A percentile compares a stretch with the other conserved stretches of the same genome.
These are phyloP conservation scores for Magallana ariakensis DNA, from an alignment of 1,140 invertebrate genomes.

Conservation along the genomic window DNA sequence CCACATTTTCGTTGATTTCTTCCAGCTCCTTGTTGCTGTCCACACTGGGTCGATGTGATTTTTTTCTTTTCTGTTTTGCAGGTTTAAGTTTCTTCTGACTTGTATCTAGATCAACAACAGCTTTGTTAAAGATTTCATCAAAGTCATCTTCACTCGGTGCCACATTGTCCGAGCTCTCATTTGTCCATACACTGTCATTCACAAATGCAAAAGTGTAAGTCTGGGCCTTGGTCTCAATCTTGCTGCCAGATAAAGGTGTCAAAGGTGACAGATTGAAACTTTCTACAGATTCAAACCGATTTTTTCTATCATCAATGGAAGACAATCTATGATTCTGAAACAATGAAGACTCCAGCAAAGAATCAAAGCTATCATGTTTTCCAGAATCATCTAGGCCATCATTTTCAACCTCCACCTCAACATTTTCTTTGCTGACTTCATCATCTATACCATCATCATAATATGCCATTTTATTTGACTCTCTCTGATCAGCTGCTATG, in stretches of 20 bases:
- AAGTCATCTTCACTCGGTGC: constrained; percentile 45
- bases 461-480: background rate
- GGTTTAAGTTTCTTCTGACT: constrained; percentile 1
- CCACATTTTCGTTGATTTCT: background rate
- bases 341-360: constrained; percentile 18
- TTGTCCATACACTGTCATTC: constrained; percentile 18
- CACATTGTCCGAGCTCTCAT: background rate
- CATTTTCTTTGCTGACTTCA: background rate
- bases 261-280: constrained; percentile 20
- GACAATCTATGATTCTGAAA: constrained; percentile 28
- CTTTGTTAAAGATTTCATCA: constrained; percentile 55
- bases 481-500: background rate
- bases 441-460: too few species aligned
- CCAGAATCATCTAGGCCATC: constrained; percentile 28
- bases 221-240: constrained; percentile 16
- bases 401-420: background rate
- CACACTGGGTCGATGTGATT: background rate
- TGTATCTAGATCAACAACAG: constrained; percentile 44
- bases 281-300: constrained; percentile 17
- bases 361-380: constrained; percentile 42
- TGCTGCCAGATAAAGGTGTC: constrained; percentile 29
- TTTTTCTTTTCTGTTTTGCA: background rate
- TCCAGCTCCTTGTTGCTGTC: constrained; percentile 9
- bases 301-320: constrained; percentile 21
- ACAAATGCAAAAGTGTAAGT: constrained; percentile 33